Conservation (phyloP, 2,888 invertebrate species). For the Dilophus febrilis region DNA sequence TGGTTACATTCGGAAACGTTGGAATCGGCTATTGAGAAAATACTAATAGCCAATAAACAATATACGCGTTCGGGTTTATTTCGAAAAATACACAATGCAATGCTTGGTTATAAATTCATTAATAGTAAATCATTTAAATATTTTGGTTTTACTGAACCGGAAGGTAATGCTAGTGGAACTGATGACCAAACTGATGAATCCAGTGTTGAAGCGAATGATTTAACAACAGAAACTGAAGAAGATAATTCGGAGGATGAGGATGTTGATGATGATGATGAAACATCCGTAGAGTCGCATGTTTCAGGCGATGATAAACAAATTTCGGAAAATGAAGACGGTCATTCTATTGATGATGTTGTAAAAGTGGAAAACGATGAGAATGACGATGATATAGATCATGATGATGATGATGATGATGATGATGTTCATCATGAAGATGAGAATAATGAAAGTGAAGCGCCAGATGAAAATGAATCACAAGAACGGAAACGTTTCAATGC, state of each 20-base stretch:
- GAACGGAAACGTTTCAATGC: background rate
- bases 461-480: slow-evolving; percentile 1
- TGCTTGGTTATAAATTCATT: slow-evolving; percentile 43
- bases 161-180: slow-evolving; percentile 10
- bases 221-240: background rate
- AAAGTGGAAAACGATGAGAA: slow-evolving; percentile 3
- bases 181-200: slow-evolving; percentile 7
- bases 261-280: slow-evolving; percentile 4
- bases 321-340: slow-evolving; percentile 6
- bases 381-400: slow-evolving; percentile 11
- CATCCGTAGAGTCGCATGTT: slow-evolving; percentile 12
- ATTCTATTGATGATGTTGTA: background rate
- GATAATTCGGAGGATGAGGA: slow-evolving; percentile 4
- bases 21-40: slow-evolving; percentile 48
- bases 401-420: slow-evolving; percentile 18
- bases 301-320: slow-evolving; percentile 18
- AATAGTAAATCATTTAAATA: slow-evolving; percentile 40
- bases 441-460: slow-evolving; percentile 9
- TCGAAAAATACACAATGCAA: slow-evolving; percentile 40
- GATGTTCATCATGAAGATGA: slow-evolving; percentile 5
- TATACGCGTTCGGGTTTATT: slow-evolving; percentile 35
- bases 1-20: slow-evolving; percentile 60
- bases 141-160: slow-evolving; percentile 32
- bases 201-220: background rate
- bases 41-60: slow-evolving; percentile 43